Evolutionary conservation across 1,140 invertebrate genomes (phyloP), one percentile per base, ranked within the genome.

Genomic region (Ips typographus): DNA sequence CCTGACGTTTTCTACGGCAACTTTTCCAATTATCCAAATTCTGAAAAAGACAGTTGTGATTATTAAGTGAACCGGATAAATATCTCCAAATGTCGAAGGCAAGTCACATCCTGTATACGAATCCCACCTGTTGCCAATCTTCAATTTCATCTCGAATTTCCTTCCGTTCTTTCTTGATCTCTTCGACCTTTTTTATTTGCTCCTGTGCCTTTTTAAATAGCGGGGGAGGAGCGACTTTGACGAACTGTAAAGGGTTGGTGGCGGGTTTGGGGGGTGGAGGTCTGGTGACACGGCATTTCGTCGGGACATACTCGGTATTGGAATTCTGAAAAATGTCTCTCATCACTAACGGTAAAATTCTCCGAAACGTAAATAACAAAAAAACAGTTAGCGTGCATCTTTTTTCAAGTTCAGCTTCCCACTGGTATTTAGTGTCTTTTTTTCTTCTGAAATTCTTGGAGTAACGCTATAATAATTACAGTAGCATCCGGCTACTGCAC

Each of bases 1-100:
- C 93, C 75, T 93, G 91, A 68, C 90, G 86, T 88, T 94, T 94
- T 86, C 93, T 88, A 75, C 94, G 85, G 70, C 91, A 94, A 71
- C 90, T 93, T 82, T 95, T 96, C 94, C 94, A 96, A 83, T 94
- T 94, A 81, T 95, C 93, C 82, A 96, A 83, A 83, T 95, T 95
- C 93, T 95, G 82, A 6, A 78, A 65, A 66, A 72, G 63, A 61
- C 59, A 58, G 22, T 22, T 22, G 22, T 22, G 22, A 22, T 22
- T 22, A 22, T 22, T 22, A 22, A 22, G 22, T 22, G 22, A 22
- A 22, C 22, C 22, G 22, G 22, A 22, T 22, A 22, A 22, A 22
- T 22, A 22, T 22, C 22, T 22, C 22, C 22, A 22, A 22, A 22
- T 22, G 22, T 22, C 22, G 22, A 22, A 22, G 22, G 22, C 22